Evolutionary conservation across 2,113 vertebrate genomes (phyloP), one percentile per base, ranked within the genome.

Genomic region (Pelmatolapia mariae): DNA sequence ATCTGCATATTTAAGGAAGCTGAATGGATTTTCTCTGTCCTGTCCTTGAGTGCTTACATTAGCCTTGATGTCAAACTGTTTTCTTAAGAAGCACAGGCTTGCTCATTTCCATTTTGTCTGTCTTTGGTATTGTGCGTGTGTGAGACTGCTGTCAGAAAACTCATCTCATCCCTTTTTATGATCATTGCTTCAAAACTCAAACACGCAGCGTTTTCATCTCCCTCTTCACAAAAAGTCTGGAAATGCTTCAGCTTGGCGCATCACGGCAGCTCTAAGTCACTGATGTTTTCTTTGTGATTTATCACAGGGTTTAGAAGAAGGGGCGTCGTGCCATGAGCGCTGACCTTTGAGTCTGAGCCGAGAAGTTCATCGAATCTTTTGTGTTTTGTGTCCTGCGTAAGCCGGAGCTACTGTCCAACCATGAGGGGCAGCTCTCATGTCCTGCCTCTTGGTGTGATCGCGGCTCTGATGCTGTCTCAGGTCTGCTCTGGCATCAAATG

Each of bases 401-500:
- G 50, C 66, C 52, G 86, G 89, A 93, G 85, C 91, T 78, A 22
- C 86, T 76, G 73, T 89, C 88, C 86, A 91, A 95, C 91, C 92
- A 97, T 97, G 96, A 96, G 94, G 96, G 95, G 90, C 87, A 83
- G 87, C 89, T 94, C 91, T 50, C 95, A 38, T 86, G 91, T 96
- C 89, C 96, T 97, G 89, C 94, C 96, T 87, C 93, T 97, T n/a
- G 95, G 93, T 88, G 96, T 98, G 95, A 96, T 98, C 85, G 93
- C 97, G 19, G 94, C 98, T 90, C 93, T 98, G 89, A 95, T 98
- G 92, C 97, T 98, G 91, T 97, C 95, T 22, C 96, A 98, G 90
- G 91, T 98, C 91, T 98, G 98, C 97, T 96, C 96, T 3, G 98
- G 98, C 93, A 99, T 99, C 96, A 98, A 98, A 96, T 99, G 98